Percentiles rank a stretch among this genome's conserved stretches.
Conservation (phyloP, 2,113 vertebrate genomes). For the Urocitellus parryii region DNA sequence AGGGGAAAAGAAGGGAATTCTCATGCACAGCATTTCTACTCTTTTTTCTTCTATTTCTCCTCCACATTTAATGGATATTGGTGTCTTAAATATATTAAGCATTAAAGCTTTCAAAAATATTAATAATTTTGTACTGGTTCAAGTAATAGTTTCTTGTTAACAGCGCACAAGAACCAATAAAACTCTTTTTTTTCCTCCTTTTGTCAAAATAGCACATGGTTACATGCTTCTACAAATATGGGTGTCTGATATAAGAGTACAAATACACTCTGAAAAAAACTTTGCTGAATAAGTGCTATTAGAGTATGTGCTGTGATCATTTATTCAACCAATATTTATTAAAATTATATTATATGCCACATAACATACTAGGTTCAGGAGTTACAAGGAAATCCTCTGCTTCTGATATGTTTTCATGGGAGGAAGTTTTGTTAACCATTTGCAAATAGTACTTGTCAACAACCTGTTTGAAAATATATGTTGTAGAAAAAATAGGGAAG, state of each 20-base stretch:
- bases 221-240: background rate
- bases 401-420: background rate
- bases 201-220: background rate
- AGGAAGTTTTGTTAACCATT: background rate
- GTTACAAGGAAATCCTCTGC: background rate
- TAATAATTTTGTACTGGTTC: background rate
- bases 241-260: background rate
- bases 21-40: background rate
- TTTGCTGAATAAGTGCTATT: background rate
- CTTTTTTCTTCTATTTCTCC: background rate
- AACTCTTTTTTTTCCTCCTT: background rate
- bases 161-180: background rate
- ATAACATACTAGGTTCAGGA: background rate
- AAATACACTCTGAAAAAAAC: background rate
- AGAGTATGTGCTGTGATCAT: background rate
- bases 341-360: background rate
- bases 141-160: conserved; percentile 1
- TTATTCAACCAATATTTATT: conserved; percentile 27
- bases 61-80: background rate
- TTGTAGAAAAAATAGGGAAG: background rate
- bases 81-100: background rate
- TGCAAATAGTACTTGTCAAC: conserved; percentile 25
- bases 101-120: background rate
- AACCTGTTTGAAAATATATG: background rate
- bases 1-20: background rate